Base-by-base conservation (phyloP, 2,113 vertebrate species). In the Mellivora capensis region DNA sequence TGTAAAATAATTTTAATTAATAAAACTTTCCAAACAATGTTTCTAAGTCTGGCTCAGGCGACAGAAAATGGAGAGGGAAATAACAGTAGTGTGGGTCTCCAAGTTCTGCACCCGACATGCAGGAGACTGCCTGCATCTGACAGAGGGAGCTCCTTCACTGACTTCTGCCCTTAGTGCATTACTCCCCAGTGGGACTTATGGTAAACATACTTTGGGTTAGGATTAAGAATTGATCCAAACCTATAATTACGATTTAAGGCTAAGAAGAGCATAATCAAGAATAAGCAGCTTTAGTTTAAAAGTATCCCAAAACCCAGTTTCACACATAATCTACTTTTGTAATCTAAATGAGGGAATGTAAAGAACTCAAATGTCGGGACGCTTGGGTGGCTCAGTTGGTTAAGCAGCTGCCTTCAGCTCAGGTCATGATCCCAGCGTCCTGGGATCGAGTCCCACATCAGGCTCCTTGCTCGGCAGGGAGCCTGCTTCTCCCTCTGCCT, bases 1-100 rank as follows among this genome's bases (percentile, higher is more conserved):
- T 49, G 67, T 81, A 76, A 91, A 87, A 89, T 37, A 39, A 88
- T 61, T 76, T 88, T 90, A 90, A 93, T 83, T 62, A 95, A 64
- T 83, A 71, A 85, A 83, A 84, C 20, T 54, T 72, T 83, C 49
- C 74, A 93, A 93, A 91, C 37, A 87, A 49, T 52, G 76, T 62
- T 76, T 44, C 37, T 71, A 52, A 57, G 87, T 79, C n/a, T 62
- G 59, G 67, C 49, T 90, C 61, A 3, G 49, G 37, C 23, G 25
- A 93, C 9, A 90, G 74, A 71, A 80, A 89, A 69, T 9, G 7
- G 37, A 84, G 34, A 79, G 57, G 71, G 52, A 47, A 67, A 34
- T 6, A 57, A 21, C 10, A 61, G 12, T 2, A 42, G 7, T 0
- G 0, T 4, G 4, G 39, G 23, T 44, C 39, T 71, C 31, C 3